phyloP scores from a whole-genome alignment of 2,888 invertebrate species.

The Yponomeuta evonymella region DNA sequence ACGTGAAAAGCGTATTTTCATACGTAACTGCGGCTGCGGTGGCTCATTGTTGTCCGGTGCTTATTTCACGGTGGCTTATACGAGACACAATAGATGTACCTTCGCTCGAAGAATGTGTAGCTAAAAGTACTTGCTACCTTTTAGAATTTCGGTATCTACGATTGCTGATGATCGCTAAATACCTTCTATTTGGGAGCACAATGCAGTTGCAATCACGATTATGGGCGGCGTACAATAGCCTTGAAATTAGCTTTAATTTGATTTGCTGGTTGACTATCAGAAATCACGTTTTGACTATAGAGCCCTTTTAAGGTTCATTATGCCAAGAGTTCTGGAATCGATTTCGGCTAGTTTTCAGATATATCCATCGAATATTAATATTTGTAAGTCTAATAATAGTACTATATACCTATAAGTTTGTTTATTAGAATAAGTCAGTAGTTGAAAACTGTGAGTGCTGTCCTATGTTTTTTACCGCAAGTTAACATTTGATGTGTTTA shows the following conservation, averaged over 20 bases:
- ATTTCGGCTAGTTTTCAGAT: no score
- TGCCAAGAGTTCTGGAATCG: no score
- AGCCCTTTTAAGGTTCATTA: not conserved
- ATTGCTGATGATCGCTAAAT: not conserved
- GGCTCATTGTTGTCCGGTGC: conserved; percentile 47
- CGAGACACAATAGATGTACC: not conserved
- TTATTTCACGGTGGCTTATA: conserved; percentile 66
- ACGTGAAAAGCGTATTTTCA: not conserved
- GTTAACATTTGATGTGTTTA: no score
- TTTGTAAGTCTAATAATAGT: no score
- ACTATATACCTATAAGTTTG: no score
- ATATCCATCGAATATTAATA: no score
- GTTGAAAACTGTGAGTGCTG: no score
- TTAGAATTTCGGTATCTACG: conserved; percentile 18
- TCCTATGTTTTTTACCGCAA: no score
- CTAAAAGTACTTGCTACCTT: not conserved
- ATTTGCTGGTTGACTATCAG: not conserved
- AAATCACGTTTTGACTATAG: not conserved
- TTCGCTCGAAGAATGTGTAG: conserved; percentile 29
- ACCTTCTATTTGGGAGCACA: not conserved
- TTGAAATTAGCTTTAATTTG: not conserved
- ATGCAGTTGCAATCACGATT: not conserved
- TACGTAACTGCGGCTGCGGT: conserved; percentile 43
- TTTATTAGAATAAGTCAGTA: no score
- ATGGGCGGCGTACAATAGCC: not conserved